Base-by-base conservation (phyloP, 2,113 vertebrate genomes). In the Motacilla tschutschensis region DNA sequence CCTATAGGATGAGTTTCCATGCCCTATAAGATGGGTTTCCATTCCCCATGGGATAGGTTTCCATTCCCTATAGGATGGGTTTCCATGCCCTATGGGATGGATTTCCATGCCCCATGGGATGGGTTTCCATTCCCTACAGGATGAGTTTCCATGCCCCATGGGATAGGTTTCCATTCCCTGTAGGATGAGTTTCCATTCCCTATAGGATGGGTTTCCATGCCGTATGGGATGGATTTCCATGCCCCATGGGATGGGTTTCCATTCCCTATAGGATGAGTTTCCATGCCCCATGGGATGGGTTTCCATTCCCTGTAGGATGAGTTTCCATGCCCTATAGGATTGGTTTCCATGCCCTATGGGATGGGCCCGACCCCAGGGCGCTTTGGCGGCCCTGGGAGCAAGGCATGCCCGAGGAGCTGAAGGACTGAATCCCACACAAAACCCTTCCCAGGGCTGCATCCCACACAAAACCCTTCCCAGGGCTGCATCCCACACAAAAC, bases 401-500 rank as follows among this genome's bases (percentile, higher is more conserved):
- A 62, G 83, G 65, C 87, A 76, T 73, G 53, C 48, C 19, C 6
- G 4, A 12, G 71, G 6, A 11, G 18, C 50, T 31, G 29, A 31
- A 53, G 29, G 29, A 19, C 89, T 69, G 90, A 86, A 94, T 84
- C 81, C 70, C 55, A 88, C 92, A 94, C 87, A 93, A 96, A 95
- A 92, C 94, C 80, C 94, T 51, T 17, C 14, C 33, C 46, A 28
- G 89, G 89, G 84, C 95, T 93, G 7, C 80, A 94, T 82, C 79
- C 72, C 55, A 86, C 91, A 94, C 87, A 93, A 96, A 95, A 91
- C 94, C 79, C 94, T 53, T 19, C 5, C 17, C 28, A 31, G 50
- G 29, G 17, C 48, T 51, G 6, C 4, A 91, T 89, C 95, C 78
- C 35, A 88, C 91, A 95, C 88, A 94, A 95, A 95, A 89, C 95